These are phyloP conservation scores for Cryptoblepharus egeriae DNA, from an alignment of 2,797 vertebrate species.

Conservation along the genomic window DNA sequence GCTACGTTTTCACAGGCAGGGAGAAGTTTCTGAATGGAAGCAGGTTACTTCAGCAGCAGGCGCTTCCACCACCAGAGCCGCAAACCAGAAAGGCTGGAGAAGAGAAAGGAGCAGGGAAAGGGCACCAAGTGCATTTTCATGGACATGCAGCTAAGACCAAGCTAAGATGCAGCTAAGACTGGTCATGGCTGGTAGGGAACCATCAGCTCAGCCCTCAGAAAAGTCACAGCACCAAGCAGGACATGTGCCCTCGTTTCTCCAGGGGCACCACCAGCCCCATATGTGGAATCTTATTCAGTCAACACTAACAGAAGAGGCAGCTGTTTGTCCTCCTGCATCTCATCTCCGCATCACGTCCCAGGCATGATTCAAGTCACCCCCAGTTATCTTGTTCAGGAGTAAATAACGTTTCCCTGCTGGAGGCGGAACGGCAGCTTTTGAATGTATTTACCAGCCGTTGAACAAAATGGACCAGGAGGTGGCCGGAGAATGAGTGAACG, in stretches of 20 bases:
- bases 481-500: neutral
- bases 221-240: neutral
- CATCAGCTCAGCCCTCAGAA: neutral
- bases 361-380: conserved; percentile 54
- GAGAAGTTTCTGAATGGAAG: too few species aligned
- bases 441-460: conserved; percentile 51
- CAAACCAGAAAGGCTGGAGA: too few species aligned
- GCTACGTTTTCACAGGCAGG: too few species aligned
- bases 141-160: too few species aligned
- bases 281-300: conserved; percentile 20
- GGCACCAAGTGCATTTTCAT: too few species aligned
- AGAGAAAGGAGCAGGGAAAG: too few species aligned
- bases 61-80: too few species aligned
- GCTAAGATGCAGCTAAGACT: too few species aligned
- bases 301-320: conserved; percentile 18
- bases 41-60: too few species aligned
- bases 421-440: conserved; percentile 8
- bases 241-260: neutral
- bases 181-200: neutral
- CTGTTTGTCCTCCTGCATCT: conserved; percentile 31
- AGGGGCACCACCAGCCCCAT: neutral
- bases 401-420: conserved; percentile 46
- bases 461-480: conserved; percentile 48
- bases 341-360: conserved; percentile 60
- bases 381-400: conserved; percentile 49